These are phyloP conservation scores for Porites cylindrica DNA, from an alignment of 92 coral and sea anemone species.

Conservation along the genomic window DNA sequence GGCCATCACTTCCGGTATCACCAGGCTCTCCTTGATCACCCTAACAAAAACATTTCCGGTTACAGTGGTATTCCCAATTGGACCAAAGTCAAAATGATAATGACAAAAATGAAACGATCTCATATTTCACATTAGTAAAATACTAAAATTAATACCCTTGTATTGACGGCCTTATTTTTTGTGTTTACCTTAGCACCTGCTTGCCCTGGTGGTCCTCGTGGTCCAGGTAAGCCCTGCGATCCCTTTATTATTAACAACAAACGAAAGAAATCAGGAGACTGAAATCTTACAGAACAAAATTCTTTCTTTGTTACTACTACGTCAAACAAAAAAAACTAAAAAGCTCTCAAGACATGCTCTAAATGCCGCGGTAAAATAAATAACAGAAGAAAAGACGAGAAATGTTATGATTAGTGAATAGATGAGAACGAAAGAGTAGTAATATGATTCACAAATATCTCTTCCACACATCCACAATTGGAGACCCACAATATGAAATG, in stretches of 20 bases:
- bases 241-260: slow-evolving; percentile 58
- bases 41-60: slow-evolving; percentile 1
- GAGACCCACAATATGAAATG: too few species aligned
- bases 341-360: too few species aligned
- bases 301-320: too few species aligned
- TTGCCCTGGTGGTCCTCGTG: slow-evolving; percentile 86
- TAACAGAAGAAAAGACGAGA: too few species aligned
- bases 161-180: not conserved
- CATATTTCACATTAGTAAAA: too few species aligned
- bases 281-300: not conserved
- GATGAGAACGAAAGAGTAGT: too few species aligned
- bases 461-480: too few species aligned
- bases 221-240: slow-evolving; percentile 74
- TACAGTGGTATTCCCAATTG: not conserved
- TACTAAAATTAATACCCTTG: not conserved
- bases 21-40: slow-evolving; percentile 83
- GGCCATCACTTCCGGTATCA: slow-evolving; percentile 70
- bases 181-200: slow-evolving; percentile 87
- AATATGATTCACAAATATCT: too few species aligned
- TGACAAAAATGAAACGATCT: too few species aligned
- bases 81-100: not conserved
- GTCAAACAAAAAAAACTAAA: too few species aligned
- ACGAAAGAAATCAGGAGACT: not conserved
- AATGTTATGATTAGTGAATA: too few species aligned
- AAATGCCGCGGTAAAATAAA: too few species aligned